Evolutionary conservation across 37 sponge, comb jelly and placozoan species (phyloP), one percentile per base, ranked within the genome.

Genomic region (Tethya wilhelma): DNA sequence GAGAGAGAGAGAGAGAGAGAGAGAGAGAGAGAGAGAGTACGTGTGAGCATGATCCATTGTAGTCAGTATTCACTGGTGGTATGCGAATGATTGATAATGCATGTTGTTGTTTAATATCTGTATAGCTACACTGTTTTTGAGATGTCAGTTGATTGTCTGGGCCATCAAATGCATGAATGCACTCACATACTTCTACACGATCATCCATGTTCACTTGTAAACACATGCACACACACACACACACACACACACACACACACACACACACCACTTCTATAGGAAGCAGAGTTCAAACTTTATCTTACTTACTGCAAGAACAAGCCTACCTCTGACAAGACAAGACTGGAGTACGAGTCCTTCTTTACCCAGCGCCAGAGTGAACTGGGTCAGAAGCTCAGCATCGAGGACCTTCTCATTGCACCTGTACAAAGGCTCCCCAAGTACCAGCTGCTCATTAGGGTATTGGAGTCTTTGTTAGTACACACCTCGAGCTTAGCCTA

Each of bases 341-440:
- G 85, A 19, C 12, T 63, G 41, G 70, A 70, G 63, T 73, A 84
- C 33, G 85, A 84, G 7, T 36, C 29, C 1, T 84, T 66, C 76
- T 84, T 84, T 56, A 37, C 41, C 4, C 8, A 56, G 6, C 41
- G 85, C 0, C 78, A 84, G 59, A 1, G 2, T 22, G 77, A 69
- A 63, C 55, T 88, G 64, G 78, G 83, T 26, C 83, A 88, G 20
- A 81, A 77, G 60, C 59, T 81, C 36, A 67, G 63, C 46, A 74
- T 88, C 12, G 83, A 88, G 44, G 83, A 75, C 72, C 59, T 81
- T 14, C 74, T 79, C 26, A 88, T 88, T 32, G 71, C 89, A 6
- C 89, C 89, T 19, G 83, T 88, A n/a, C 89, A 88, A 38, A 38
- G 83, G 32, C 82, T 88, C 44, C 73, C 83, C 43, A 82, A 82